Conservation (phyloP, 2,113 vertebrate genomes). For the Gallinago jamesoni region DNA sequence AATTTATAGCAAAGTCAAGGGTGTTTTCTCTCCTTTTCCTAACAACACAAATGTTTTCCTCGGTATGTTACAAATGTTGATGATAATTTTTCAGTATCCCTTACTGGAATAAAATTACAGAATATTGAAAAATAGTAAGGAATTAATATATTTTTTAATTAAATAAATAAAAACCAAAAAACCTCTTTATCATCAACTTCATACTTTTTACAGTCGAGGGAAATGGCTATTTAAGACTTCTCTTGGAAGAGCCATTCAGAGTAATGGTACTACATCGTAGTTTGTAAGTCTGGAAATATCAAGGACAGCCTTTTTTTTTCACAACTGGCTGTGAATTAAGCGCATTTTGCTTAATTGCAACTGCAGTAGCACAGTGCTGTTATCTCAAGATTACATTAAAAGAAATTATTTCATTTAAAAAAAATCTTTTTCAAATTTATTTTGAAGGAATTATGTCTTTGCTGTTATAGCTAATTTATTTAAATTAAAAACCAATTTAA, state of each 20-base stretch:
- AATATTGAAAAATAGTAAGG: background rate
- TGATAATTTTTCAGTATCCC: background rate
- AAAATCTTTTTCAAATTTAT: background rate
- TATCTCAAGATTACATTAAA: background rate
- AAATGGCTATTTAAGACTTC: background rate
- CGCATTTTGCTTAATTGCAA: background rate
- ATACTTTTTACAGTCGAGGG: background rate
- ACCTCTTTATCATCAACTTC: background rate
- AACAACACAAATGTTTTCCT: background rate
- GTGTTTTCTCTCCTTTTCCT: background rate
- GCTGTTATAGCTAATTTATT: background rate
- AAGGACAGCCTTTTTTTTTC: background rate
- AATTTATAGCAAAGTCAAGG: background rate
- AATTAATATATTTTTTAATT: background rate
- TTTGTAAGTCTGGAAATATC: background rate
- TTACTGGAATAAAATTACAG: background rate
- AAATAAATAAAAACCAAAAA: background rate
- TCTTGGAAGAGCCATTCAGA: background rate
- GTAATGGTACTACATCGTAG: background rate
- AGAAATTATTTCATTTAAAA: background rate
- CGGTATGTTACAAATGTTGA: background rate
- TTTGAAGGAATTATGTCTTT: background rate
- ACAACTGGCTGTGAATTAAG: background rate
- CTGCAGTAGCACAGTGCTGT: background rate
- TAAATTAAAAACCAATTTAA: background rate